Evolutionary conservation across 2,113 vertebrate species (phyloP).

Genomic region (Crotalus helleri): DNA sequence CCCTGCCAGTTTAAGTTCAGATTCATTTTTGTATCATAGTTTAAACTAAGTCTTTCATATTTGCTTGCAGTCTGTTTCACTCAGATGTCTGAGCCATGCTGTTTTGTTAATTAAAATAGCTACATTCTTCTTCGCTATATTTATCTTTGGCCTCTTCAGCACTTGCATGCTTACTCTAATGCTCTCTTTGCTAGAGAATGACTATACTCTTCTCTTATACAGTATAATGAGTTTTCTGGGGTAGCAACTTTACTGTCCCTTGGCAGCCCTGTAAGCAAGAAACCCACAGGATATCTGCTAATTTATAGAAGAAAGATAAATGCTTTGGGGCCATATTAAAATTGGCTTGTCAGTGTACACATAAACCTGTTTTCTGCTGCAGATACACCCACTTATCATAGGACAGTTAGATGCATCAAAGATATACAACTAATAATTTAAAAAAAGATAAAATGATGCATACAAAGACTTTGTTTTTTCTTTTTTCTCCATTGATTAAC

Average conservation of each 20-base stretch:
- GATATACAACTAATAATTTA: neutral
- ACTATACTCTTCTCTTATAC: constrained; percentile 19
- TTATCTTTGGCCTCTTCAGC: constrained; percentile 8
- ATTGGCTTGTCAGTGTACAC: neutral
- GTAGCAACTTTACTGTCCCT: neutral
- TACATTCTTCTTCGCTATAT: neutral
- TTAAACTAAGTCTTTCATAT: neutral
- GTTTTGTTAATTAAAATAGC: constrained; percentile 17
- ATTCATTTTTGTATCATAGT: neutral
- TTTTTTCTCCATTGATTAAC: neutral
- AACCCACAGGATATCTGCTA: neutral
- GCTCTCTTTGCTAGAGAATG: constrained; percentile 24
- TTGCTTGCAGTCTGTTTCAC: neutral
- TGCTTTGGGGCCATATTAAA: neutral
- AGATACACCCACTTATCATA: neutral
- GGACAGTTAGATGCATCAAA: neutral
- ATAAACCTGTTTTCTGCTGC: neutral
- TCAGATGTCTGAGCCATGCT: neutral
- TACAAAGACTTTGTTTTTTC: neutral
- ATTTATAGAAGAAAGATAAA: constrained; percentile 13
- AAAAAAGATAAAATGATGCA: neutral
- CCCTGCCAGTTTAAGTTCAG: neutral
- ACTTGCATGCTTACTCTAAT: constrained; percentile 11
- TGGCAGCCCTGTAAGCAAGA: constrained; percentile 33
- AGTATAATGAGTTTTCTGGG: constrained; percentile 22